phyloP scores from a whole-genome alignment of 1,140 invertebrate species.

The Daktulosphaira vitifoliae region DNA sequence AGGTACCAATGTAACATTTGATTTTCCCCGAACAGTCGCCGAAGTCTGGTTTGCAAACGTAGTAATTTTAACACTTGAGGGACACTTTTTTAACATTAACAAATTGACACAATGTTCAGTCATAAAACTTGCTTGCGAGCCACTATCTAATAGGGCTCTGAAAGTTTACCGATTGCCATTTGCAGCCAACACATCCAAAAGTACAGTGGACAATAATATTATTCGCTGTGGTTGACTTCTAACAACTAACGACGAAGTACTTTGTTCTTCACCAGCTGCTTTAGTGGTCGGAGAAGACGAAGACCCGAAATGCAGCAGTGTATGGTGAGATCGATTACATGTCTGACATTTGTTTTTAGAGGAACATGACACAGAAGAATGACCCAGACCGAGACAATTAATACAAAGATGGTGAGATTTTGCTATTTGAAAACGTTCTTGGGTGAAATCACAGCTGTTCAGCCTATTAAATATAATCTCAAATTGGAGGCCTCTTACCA shows the following conservation, averaged over 20 bases:
- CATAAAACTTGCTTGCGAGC: conserved; percentile 9
- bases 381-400: neutral
- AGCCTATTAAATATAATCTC: too few relatives aligned
- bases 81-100: neutral
- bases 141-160: neutral
- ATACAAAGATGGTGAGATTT: neutral
- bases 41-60: too few relatives aligned
- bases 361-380: neutral
- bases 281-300: too few relatives aligned
- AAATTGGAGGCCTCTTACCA: too few relatives aligned
- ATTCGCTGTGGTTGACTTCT: too few relatives aligned
- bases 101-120: neutral
- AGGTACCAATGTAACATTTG: too few relatives aligned
- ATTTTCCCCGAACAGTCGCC: too few relatives aligned
- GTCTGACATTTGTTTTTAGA: neutral
- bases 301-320: neutral
- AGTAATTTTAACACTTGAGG: too few relatives aligned
- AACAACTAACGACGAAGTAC: too few relatives aligned
- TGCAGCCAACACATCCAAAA: neutral
- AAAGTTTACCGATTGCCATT: neutral
- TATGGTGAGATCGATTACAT: neutral
- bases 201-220: too few relatives aligned
- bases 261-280: too few relatives aligned
- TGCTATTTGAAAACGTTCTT: neutral
- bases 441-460: too few relatives aligned